Evolutionary conservation across 2,797 vertebrate species (phyloP).

Genomic region (Sebastes miniatus): DNA sequence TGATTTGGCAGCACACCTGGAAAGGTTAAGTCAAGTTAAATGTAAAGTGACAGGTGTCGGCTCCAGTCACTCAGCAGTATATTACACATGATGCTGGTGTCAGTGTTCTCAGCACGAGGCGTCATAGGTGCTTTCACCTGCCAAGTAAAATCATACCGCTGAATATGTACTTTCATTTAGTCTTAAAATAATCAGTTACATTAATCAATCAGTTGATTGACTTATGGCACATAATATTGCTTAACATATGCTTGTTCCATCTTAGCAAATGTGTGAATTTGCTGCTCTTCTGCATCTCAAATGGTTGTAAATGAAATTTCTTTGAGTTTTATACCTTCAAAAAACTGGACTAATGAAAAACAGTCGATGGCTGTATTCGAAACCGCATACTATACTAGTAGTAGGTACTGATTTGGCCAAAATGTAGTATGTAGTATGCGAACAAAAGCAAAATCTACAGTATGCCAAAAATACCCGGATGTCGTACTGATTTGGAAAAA

Average conservation of each 20-base stretch:
- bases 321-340: not conserved
- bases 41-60: not conserved
- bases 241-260: not conserved
- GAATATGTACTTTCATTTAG: not conserved
- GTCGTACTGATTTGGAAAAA: too few species aligned
- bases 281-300: not conserved
- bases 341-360: too few species aligned
- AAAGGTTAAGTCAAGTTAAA: not conserved
- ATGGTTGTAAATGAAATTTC: not conserved
- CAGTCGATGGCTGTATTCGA: too few species aligned
- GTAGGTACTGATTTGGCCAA: too few species aligned
- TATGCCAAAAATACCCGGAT: too few species aligned
- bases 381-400: too few species aligned
- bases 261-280: not conserved
- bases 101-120: not conserved
- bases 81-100: not conserved
- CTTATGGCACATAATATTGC: not conserved
- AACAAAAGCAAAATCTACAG: too few species aligned
- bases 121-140: not conserved
- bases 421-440: too few species aligned
- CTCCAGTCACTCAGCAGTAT: not conserved
- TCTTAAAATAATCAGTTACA: not conserved
- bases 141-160: not conserved
- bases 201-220: not conserved
- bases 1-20: not conserved